Conservation (phyloP, 2,113 vertebrate genomes). For the Varanus salvator region DNA sequence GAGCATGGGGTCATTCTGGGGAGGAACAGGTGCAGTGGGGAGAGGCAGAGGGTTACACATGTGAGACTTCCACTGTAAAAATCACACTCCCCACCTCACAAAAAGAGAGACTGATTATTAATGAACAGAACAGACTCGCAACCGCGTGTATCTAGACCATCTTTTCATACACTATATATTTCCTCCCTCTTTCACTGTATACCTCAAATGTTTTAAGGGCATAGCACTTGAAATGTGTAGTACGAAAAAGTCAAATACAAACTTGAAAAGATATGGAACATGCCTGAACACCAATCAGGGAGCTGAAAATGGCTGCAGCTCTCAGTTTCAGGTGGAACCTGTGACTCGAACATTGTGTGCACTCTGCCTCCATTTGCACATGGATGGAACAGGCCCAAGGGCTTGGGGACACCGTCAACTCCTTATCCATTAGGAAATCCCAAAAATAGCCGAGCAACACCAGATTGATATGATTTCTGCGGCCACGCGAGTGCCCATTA, state of each 20-base stretch:
- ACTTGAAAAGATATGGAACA: neutral
- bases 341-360: neutral
- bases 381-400: slow-evolving; percentile 43
- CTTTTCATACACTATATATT: neutral
- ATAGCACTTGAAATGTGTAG: neutral
- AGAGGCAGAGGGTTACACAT: no score
- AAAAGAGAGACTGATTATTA: neutral
- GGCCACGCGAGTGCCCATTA: neutral
- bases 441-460: slow-evolving; percentile 16
- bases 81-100: slow-evolving; percentile 35
- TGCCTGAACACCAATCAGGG: neutral
- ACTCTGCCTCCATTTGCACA: neutral
- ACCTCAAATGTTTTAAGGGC: neutral
- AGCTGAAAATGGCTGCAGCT: neutral
- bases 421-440: slow-evolving; percentile 52
- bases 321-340: neutral
- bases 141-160: slow-evolving; percentile 21
- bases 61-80: slow-evolving; percentile 27
- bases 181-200: neutral
- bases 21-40: no score
- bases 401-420: slow-evolving; percentile 11
- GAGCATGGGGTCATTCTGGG: no score
- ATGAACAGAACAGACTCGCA: slow-evolving; percentile 40
- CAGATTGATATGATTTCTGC: neutral
- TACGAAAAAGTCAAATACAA: neutral